Evolutionary conservation across 2,113 vertebrate species (phyloP).

Genomic region (Morone saxatilis): DNA sequence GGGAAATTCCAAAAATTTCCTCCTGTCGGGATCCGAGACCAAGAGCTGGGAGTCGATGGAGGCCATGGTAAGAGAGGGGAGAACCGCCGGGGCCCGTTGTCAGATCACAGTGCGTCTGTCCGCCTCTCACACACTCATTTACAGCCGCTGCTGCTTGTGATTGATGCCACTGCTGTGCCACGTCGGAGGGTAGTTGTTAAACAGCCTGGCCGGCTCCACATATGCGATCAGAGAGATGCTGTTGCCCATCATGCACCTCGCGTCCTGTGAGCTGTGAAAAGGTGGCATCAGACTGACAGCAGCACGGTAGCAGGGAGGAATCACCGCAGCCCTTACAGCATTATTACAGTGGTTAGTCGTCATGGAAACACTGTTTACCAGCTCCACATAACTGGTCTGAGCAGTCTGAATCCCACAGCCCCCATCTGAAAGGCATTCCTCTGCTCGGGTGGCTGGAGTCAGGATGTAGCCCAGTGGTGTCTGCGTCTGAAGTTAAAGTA

Average conservation of each 20-base stretch:
- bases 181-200: neutral
- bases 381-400: neutral
- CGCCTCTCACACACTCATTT: neutral
- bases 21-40: conserved; percentile 89
- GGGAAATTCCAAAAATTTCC: conserved; percentile 84
- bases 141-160: too few relatives aligned
- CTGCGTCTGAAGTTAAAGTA: neutral
- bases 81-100: conserved; percentile 8
- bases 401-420: neutral
- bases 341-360: conserved; percentile 32
- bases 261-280: neutral
- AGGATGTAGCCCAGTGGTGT: neutral
- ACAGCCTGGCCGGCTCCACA: neutral
- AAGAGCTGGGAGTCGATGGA: conserved; percentile 95
- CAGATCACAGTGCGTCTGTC: neutral
- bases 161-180: neutral
- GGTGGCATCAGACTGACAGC: neutral
- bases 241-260: neutral
- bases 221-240: neutral
- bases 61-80: conserved; percentile 88
- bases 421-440: neutral
- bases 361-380: conserved; percentile 45
- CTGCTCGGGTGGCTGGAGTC: neutral
- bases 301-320: neutral
- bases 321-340: neutral